phyloP scores from a whole-genome alignment of 2,888 invertebrate species.

The Nasonovia ribisnigri region DNA sequence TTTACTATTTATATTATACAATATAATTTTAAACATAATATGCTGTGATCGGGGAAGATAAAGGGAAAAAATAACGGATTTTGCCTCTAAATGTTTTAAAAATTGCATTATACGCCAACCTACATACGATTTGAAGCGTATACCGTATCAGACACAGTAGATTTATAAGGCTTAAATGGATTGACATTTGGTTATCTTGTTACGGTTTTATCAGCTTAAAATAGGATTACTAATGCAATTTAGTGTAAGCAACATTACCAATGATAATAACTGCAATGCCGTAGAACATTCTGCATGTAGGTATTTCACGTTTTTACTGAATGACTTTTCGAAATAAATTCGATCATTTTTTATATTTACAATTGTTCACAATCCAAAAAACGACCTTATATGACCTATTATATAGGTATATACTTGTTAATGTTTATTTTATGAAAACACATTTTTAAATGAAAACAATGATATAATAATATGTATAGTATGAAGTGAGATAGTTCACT shows the following conservation, averaged over 20 bases:
- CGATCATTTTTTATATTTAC: background rate
- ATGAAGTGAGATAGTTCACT: background rate
- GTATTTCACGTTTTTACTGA: background rate
- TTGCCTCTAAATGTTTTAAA: background rate
- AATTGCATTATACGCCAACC: background rate
- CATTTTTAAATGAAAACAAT: background rate
- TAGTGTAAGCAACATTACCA: background rate
- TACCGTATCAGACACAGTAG: background rate
- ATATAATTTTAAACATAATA: background rate
- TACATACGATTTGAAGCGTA: background rate
- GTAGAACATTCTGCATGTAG: background rate
- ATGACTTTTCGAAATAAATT: constrained; percentile 9
- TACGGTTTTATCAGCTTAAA: constrained; percentile 27
- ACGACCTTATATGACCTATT: background rate
- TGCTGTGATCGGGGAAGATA: background rate
- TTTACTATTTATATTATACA: background rate
- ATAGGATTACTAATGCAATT: constrained; percentile 16
- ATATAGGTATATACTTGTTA: background rate
- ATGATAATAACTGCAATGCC: background rate
- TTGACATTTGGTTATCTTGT: constrained; percentile 28
- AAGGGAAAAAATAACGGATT: background rate
- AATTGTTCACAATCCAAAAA: background rate
- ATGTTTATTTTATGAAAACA: constrained; percentile 7
- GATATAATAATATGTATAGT: background rate
- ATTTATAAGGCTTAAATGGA: background rate